A percentile compares a stretch with the other conserved stretches of the same genome.
These are phyloP conservation scores for Echinarachnius parma DNA, from an alignment of 53 echinoderm and acorn worm genomes.

Conservation along the genomic window DNA sequence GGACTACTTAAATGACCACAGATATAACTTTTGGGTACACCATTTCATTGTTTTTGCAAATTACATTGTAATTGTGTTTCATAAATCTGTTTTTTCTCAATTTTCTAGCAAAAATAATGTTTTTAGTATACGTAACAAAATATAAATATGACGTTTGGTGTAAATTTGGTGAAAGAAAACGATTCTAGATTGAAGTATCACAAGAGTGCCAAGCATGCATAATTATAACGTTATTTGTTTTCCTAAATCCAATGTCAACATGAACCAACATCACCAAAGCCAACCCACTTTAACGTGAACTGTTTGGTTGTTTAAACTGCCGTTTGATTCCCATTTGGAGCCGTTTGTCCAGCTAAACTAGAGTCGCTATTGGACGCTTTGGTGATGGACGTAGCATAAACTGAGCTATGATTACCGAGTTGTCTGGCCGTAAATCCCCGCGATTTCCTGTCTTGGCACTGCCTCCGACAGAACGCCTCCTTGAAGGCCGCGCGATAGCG, in stretches of 20 bases:
- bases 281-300: neutral
- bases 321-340: conserved; percentile 34
- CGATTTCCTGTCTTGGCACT: conserved; percentile 12
- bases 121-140: too few species aligned
- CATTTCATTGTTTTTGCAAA: too few species aligned
- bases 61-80: too few species aligned
- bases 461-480: conserved; percentile 52
- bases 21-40: too few species aligned
- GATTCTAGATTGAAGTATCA: too few species aligned
- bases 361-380: conserved; percentile 44
- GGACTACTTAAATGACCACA: too few species aligned
- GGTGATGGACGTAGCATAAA: conserved; percentile 42
- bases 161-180: too few species aligned
- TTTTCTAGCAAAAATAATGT: too few species aligned
- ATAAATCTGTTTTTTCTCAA: too few species aligned
- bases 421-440: conserved; percentile 5
- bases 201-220: neutral
- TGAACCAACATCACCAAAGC: neutral
- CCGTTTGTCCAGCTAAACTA: conserved; percentile 16
- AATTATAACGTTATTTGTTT: too few species aligned
- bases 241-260: neutral
- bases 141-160: too few species aligned
- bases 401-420: conserved; percentile 22
- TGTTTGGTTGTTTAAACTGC: conserved; percentile 1
- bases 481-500: conserved; percentile 66